Conservation (phyloP, 2,888 invertebrate genomes). For the Allophyes oxyacanthae region DNA sequence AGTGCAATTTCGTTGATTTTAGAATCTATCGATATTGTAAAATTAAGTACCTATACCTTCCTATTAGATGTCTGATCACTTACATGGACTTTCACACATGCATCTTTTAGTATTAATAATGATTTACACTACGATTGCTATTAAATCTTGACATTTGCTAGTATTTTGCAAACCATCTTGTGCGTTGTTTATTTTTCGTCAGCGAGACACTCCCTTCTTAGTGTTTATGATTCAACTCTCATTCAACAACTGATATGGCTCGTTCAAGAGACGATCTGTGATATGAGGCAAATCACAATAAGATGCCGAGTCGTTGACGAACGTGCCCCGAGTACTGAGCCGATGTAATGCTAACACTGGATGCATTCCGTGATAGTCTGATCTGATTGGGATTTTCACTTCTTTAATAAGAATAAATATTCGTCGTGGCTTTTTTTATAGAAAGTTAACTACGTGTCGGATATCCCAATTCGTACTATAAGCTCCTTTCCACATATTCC, state of each 20-base stretch:
- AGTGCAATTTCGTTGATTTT: too few relatives aligned
- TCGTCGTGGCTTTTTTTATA: not conserved
- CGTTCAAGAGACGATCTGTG: slow-evolving; percentile 56
- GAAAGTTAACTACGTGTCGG: not conserved
- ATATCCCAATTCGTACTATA: too few relatives aligned
- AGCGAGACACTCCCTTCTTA: slow-evolving; percentile 10
- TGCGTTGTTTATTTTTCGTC: not conserved
- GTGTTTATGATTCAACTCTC: slow-evolving; percentile 64
- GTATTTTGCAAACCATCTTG: not conserved
- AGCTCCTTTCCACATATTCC: too few relatives aligned
- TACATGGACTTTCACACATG: too few relatives aligned
- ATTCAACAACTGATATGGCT: slow-evolving; percentile 61
- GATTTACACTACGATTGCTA: too few relatives aligned
- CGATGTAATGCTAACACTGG: slow-evolving; percentile 47
- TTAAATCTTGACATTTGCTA: too few relatives aligned
- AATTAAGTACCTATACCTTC: too few relatives aligned
- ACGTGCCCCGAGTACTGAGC: slow-evolving; percentile 64
- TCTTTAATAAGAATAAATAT: slow-evolving; percentile 1
- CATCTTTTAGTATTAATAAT: too few relatives aligned
- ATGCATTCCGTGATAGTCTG: slow-evolving; percentile 29
- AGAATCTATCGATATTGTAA: too few relatives aligned
- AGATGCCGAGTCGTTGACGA: slow-evolving; percentile 50
- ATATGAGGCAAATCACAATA: slow-evolving; percentile 62
- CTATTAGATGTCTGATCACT: too few relatives aligned
- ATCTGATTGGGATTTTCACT: slow-evolving; percentile 18